phyloP scores from a whole-genome alignment of 2,797 vertebrate species.

The Sebastes itinus region DNA sequence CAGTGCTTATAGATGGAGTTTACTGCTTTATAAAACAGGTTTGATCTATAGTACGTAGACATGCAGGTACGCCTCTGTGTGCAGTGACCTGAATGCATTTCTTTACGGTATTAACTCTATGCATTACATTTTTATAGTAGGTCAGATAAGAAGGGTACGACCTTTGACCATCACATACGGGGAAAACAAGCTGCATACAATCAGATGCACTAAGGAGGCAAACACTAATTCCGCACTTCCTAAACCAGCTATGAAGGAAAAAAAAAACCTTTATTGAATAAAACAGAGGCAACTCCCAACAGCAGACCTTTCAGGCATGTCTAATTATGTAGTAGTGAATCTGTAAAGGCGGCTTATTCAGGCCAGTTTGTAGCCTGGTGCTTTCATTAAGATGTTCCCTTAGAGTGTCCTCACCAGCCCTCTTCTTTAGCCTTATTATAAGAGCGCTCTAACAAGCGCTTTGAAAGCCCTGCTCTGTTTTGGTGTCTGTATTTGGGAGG shows the following conservation, averaged over 20 bases:
- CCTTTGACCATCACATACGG: not conserved
- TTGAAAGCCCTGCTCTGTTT: conserved; percentile 51
- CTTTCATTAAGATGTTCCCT: conserved; percentile 67
- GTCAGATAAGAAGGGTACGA: not conserved
- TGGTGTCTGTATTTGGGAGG: conserved; percentile 18
- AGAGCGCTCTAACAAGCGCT: conserved; percentile 53
- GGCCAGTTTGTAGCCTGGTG: conserved; percentile 53
- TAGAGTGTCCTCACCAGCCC: conserved; percentile 60
- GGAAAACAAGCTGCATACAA: not conserved
- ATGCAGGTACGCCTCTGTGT: not conserved
- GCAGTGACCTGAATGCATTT: not conserved
- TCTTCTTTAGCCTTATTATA: conserved; percentile 56
- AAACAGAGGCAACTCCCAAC: conserved; percentile 24
- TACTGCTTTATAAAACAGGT: not conserved
- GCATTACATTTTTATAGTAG: not conserved
- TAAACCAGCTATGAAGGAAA: conserved; percentile 2
- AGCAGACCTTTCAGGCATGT: conserved; percentile 45
- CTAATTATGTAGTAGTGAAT: conserved; percentile 64
- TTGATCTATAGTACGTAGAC: not conserved
- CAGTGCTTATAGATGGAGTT: not conserved
- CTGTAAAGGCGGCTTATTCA: conserved; percentile 53
- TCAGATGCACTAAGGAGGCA: not conserved
- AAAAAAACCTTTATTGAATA: conserved; percentile 30
- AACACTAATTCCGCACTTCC: conserved; percentile 10
- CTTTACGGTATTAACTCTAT: not conserved